phyloP scores from a whole-genome alignment of 2,797 vertebrate genomes.

The Aulostomus chinensis region DNA sequence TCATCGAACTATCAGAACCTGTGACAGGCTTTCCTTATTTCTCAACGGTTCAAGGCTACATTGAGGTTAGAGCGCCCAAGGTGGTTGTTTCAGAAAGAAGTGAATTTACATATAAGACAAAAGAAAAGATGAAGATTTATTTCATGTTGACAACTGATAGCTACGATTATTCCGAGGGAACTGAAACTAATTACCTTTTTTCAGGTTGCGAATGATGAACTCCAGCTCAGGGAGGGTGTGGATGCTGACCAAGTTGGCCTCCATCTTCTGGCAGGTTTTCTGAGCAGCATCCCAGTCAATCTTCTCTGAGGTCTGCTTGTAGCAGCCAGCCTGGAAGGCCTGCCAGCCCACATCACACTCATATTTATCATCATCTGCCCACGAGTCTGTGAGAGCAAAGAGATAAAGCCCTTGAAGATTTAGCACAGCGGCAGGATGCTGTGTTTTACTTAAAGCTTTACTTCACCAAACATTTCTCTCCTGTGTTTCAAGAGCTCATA shows the following conservation, averaged over 20 bases:
- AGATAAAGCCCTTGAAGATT: constrained; percentile 4
- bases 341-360: constrained; percentile 94
- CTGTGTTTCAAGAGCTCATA: too few relatives aligned
- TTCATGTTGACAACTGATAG: too few relatives aligned
- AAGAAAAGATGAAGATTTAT: too few relatives aligned
- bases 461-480: too few relatives aligned
- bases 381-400: constrained; percentile 79
- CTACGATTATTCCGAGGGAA: too few relatives aligned
- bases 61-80: too few relatives aligned
- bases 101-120: too few relatives aligned
- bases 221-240: constrained; percentile 92
- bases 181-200: constrained; percentile 80
- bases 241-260: constrained; percentile 92
- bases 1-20: too few relatives aligned
- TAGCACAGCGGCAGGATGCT: not conserved
- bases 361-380: constrained; percentile 81
- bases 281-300: constrained; percentile 89
- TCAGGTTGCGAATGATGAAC: constrained; percentile 89
- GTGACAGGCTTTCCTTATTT: too few relatives aligned
- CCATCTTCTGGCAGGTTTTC: constrained; percentile 88
- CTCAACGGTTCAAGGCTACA: too few relatives aligned
- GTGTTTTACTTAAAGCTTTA: not conserved
- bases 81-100: too few relatives aligned
- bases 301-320: constrained; percentile 88
- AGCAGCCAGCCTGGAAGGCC: constrained; percentile 93